These are phyloP conservation scores for Saccopteryx leptura DNA, from an alignment of 2,113 vertebrate species.

Conservation along the genomic window DNA sequence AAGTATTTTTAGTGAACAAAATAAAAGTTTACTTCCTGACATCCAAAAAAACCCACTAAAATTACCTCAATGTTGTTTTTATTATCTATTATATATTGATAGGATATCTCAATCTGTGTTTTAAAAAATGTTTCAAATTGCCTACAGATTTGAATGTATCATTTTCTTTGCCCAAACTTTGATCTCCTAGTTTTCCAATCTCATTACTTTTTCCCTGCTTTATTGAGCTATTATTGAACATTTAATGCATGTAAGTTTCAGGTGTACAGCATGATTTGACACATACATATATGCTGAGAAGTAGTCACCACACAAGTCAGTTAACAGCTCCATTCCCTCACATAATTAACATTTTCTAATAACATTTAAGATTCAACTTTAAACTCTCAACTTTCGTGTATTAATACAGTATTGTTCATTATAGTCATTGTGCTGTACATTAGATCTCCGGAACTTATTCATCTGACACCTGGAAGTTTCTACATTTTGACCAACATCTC, in stretches of 20 bases:
- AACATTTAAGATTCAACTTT: background rate
- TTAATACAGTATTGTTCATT: background rate
- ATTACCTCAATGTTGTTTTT: background rate
- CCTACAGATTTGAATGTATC: background rate
- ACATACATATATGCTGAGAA: background rate
- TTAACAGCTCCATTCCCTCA: background rate
- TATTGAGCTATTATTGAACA: background rate
- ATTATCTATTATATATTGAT: background rate
- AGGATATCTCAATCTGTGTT: background rate
- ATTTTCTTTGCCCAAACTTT: background rate
- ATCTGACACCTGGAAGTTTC: background rate
- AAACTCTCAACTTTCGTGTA: background rate
- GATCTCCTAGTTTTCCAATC: background rate
- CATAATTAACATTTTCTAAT: background rate
- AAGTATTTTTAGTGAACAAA: slow-evolving; percentile 1
- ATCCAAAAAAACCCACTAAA: background rate
- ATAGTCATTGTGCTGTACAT: background rate
- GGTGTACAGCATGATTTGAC: background rate
- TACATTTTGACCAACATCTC: background rate
- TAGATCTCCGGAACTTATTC: background rate
- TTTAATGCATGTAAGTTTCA: background rate
- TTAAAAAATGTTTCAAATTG: background rate
- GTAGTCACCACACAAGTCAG: background rate
- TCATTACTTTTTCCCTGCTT: background rate
- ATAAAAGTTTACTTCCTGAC: background rate